Evolutionary conservation across 1,140 invertebrate genomes (phyloP).

Genomic region (Drosophila bifasciata): DNA sequence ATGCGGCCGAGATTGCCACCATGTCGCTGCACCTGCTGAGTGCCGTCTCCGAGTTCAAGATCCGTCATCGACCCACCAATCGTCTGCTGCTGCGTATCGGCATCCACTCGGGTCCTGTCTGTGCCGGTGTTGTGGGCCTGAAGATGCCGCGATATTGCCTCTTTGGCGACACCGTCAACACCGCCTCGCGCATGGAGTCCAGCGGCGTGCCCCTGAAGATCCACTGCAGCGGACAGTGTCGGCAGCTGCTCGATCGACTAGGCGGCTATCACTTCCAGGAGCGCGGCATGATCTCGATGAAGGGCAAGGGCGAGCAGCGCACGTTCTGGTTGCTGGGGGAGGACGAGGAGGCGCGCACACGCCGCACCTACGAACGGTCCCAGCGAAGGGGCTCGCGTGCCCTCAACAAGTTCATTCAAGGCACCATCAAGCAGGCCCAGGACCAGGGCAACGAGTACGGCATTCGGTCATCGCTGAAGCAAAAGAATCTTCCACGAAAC

Average conservation of each 20-base stretch:
- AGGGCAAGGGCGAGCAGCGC: slow-evolving; percentile 93
- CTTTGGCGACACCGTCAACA: slow-evolving; percentile 97
- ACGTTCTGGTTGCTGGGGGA: slow-evolving; percentile 95
- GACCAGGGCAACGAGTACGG: slow-evolving; percentile 77
- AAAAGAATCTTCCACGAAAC: slow-evolving; percentile 73
- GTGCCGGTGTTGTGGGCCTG: slow-evolving; percentile 92
- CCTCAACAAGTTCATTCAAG: slow-evolving; percentile 79
- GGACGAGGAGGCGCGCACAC: slow-evolving; percentile 86
- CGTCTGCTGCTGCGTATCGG: slow-evolving; percentile 94
- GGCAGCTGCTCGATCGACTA: slow-evolving; percentile 89
- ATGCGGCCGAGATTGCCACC: slow-evolving; percentile 96
- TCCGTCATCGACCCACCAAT: slow-evolving; percentile 93
- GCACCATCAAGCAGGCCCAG: slow-evolving; percentile 68
- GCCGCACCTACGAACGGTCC: slow-evolving; percentile 85
- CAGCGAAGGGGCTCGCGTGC: slow-evolving; percentile 81
- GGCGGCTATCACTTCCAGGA: slow-evolving; percentile 91
- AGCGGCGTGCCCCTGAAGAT: slow-evolving; percentile 94
- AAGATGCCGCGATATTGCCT: slow-evolving; percentile 98
- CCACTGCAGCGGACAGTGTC: slow-evolving; percentile 92
- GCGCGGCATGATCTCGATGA: slow-evolving; percentile 92
- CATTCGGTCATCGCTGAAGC: slow-evolving; percentile 88
- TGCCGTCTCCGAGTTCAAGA: slow-evolving; percentile 93
- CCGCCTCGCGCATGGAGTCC: slow-evolving; percentile 96
- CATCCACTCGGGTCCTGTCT: slow-evolving; percentile 92
- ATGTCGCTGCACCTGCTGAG: slow-evolving; percentile 95